Conservation (phyloP, 2,888 invertebrate species). For the Elmis aenea region DNA sequence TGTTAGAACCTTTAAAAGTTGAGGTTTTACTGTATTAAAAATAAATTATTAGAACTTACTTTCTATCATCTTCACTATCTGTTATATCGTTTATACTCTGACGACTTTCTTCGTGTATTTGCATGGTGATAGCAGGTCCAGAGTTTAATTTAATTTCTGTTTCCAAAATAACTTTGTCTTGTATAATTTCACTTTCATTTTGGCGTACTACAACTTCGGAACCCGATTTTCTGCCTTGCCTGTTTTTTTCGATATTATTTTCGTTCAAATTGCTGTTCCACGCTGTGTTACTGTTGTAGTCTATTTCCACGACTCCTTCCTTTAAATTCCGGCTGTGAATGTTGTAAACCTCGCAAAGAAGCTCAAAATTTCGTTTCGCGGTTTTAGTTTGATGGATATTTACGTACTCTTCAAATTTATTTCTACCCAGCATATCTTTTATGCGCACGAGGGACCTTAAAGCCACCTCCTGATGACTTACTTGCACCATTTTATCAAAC, state of each 20-base stretch:
- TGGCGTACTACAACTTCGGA: conserved; percentile 18
- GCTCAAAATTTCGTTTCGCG: conserved; percentile 53
- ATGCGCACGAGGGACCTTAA: conserved; percentile 66
- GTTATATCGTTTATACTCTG: conserved; percentile 28
- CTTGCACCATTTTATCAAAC: conserved; percentile 47
- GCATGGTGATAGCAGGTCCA: conserved; percentile 78
- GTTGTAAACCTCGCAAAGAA: conserved; percentile 59
- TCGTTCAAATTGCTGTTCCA: conserved; percentile 18
- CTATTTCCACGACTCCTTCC: conserved; percentile 12
- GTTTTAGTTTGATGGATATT: conserved; percentile 40
- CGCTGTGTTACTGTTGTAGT: conserved; percentile 12
- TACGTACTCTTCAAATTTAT: conserved; percentile 56
- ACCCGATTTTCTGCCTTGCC: conserved; percentile 18
- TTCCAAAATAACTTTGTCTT: conserved; percentile 70
- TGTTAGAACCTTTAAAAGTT: no score
- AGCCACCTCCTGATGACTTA: conserved; percentile 58
- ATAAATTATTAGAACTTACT: conserved; percentile 22
- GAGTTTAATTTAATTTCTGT: conserved; percentile 79
- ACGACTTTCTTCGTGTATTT: conserved; percentile 67
- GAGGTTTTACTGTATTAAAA: no score
- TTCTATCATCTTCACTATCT: conserved; percentile 35
- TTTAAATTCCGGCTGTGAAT: conserved; percentile 25
- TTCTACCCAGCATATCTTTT: conserved; percentile 60
- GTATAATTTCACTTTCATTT: conserved; percentile 29
- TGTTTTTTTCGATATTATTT: conserved; percentile 19